Base-by-base conservation (phyloP, 2,888 invertebrate genomes). In the Brenthis hecate region DNA sequence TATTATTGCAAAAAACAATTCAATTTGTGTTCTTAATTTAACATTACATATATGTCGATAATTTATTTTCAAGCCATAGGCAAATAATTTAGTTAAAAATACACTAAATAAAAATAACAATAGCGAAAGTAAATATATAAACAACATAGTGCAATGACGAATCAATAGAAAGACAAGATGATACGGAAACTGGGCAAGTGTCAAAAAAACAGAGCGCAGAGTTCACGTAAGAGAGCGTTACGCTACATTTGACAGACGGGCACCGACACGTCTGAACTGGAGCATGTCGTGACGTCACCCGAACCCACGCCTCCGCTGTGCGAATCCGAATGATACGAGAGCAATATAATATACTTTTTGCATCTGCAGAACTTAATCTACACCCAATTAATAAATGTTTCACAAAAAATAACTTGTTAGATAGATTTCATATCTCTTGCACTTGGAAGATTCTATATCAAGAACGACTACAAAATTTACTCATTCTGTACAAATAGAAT, bases 231-330 rank as follows among this genome's bases (percentile, higher is more conserved):
- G 77, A 80, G 75, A 75, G 72, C 77, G 81, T 79, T 77, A 80
- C 81, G 79, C 80, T 77, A 80, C 81, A 80, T 82, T 80, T 77
- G 81, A 79, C 78, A 77, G 77, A 77, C 82, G 72, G 72, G 80
- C 80, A 75, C 79, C 77, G 82, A 86, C 89, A 85, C 76, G 87
- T 86, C 83, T 81, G 74, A 88, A 89, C 87, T 87, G 81, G 89
- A 88, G 86, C 88, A 86, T 86, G 75, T 69, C 76, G 70, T 89
- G 88, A 88, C 87, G 86, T 88, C 88, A 88, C 68, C 64, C 53
- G 54, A 61, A 56, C 67, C 58, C 50, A 62, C 65, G 73, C 36
- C 36, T 43, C 11, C 36, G 36, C 36, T 11, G 36, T 43, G 36
- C 73, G 67, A 73, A 72, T 55, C 65, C 48, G 28, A 65, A 61